A percentile compares a stretch with the other conserved stretches of the same genome.
phyloP scores from a whole-genome alignment of 2,113 vertebrate genomes.

The Gymnarchus niloticus region DNA sequence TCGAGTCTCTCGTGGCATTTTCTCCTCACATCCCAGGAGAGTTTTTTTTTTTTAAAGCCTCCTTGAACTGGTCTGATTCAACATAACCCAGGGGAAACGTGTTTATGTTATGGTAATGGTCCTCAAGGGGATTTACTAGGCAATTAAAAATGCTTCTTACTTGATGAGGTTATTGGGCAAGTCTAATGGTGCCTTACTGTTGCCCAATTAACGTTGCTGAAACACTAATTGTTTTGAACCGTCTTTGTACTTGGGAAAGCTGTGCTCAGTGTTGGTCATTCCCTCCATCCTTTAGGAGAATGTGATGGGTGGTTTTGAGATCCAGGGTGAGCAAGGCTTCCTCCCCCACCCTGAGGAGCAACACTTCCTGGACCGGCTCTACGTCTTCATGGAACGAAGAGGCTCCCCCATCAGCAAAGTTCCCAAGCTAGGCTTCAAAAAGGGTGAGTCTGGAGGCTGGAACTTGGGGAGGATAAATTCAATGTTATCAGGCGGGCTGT shows the following conservation, averaged over 20 bases:
- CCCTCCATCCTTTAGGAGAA: conserved; percentile 9
- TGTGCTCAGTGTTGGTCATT: not conserved
- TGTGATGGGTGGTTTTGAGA: conserved; percentile 17
- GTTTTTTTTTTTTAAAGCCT: not conserved
- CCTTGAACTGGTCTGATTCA: not conserved
- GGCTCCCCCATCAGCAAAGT: conserved; percentile 35
- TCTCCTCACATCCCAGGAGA: not conserved
- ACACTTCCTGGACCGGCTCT: conserved; percentile 30
- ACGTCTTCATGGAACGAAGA: conserved; percentile 31
- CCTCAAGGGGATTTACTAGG: not conserved
- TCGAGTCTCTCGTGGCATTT: too few relatives aligned
- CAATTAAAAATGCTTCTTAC: not conserved
- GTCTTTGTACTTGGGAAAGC: not conserved
- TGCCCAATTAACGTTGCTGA: not conserved
- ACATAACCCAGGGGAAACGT: not conserved
- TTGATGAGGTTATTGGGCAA: not conserved
- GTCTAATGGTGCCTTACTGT: not conserved
- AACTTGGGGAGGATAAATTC: too few relatives aligned
- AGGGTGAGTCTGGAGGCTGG: conserved; percentile 24
- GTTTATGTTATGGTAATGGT: not conserved
- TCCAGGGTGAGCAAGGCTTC: not conserved
- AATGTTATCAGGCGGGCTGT: too few relatives aligned
- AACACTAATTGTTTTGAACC: not conserved
- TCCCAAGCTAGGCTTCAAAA: conserved; percentile 37
- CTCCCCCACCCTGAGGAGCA: conserved; percentile 25